phyloP scores from a whole-genome alignment of 2,797 vertebrate genomes.

The Glossophaga mutica region DNA sequence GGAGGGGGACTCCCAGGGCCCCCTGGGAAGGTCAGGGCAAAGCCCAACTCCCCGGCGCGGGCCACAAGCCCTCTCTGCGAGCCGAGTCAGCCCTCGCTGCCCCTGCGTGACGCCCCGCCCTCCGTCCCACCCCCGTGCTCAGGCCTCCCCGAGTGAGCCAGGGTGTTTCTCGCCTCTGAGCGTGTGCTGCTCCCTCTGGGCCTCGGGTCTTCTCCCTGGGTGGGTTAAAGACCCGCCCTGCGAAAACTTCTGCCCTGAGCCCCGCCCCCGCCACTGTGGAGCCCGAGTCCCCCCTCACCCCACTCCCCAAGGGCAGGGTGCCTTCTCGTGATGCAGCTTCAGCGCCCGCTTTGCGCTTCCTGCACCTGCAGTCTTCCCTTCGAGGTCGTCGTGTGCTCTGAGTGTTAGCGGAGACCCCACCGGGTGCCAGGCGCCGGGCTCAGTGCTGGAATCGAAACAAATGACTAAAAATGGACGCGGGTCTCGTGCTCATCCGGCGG shows the following conservation, averaged over 20 bases:
- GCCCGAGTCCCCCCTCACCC: too few species aligned
- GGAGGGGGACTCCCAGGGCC: not conserved
- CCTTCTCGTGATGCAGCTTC: not conserved
- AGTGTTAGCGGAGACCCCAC: not conserved
- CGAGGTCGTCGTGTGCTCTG: not conserved
- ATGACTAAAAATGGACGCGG: not conserved
- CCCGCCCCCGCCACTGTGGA: not conserved
- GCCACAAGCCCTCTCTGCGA: not conserved
- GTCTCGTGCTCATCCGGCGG: accelerated
- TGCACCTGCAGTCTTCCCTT: not conserved
- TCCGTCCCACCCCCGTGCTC: not conserved
- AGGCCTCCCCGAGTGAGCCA: accelerated
- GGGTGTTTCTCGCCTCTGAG: not conserved
- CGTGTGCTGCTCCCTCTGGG: not conserved
- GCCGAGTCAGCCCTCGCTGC: not conserved
- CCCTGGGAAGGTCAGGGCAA: not conserved
- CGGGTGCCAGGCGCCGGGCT: not conserved
- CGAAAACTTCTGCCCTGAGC: too few species aligned
- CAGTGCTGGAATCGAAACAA: not conserved
- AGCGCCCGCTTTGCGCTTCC: not conserved
- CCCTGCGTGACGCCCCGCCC: not conserved
- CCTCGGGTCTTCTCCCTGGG: not conserved
- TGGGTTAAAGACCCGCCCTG: not conserved
- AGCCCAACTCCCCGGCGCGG: not conserved
- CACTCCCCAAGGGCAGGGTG: accelerated